Base-by-base conservation (phyloP, 1,140 invertebrate genomes). In the Lepidurus arcticus region DNA sequence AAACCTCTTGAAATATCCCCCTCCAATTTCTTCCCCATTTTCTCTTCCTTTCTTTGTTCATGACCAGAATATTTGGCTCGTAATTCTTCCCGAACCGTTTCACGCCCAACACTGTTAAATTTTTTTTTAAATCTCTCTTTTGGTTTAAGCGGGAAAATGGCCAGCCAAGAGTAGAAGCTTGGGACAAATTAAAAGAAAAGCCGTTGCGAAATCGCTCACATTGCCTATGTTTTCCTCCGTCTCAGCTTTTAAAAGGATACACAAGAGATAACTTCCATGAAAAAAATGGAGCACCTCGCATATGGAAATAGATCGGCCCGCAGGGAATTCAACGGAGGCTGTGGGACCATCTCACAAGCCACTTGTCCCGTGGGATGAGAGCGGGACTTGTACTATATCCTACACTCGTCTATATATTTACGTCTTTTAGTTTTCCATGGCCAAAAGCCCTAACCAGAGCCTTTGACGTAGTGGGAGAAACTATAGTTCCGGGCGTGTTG, bases 201-300 rank as follows among this genome's bases (percentile, higher is more conserved):
- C 16, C 21, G 53, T 7, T n/a, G 53, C 16, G 21, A 65, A 16
- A 21, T 21, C 21, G 9, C 13, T 9, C 53, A 65, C 53, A 21
- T 65, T 65, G n/a, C 53, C 9, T 7, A n/a, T 16, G 6, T 65
- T 9, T 65, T 21, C 7, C 45, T 21, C 53, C n/a, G 3, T 21
- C 21, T 65, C 53, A 7, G 53, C 53, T 65, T 65, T 65, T 65
- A 65, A 65, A 65, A 21, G 53, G 53, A 7, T 65, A 65, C 53
- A 21, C 21, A 65, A 65, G 53, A 65, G 21, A 65, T 65, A 65
- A 65, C 21, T 65, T 13, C 53, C 53, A 21, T 21, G 53, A 21
- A 65, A 21, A 65, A 65, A 65, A 65, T 65, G 53, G 53, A 65
- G 53, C 53, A 65, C 53, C 53, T 65, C 53, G 53, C 53, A 65